A percentile compares a stretch with the other conserved stretches of the same genome.
These are phyloP conservation scores for Nylanderia fulva DNA, from an alignment of 1,140 invertebrate species.

Conservation along the genomic window DNA sequence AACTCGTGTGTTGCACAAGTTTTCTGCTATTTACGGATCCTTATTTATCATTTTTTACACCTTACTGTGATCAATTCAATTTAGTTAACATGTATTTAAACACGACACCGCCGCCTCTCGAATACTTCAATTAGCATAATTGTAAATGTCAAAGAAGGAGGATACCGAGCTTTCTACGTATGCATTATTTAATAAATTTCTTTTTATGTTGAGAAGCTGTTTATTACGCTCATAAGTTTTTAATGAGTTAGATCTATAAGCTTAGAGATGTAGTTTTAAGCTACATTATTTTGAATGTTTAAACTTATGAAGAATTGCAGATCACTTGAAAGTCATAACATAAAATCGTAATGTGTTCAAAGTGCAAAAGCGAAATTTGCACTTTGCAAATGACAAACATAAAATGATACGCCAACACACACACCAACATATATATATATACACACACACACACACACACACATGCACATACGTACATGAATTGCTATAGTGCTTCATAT, in stretches of 20 bases:
- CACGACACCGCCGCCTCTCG: not conserved
- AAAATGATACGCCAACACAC: not conserved
- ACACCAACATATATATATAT: no score
- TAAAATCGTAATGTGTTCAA: conserved; percentile 7
- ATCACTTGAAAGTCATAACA: not conserved
- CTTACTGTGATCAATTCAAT: conserved; percentile 63
- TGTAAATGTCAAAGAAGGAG: conserved; percentile 24
- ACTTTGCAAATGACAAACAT: not conserved
- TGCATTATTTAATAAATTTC: conserved; percentile 52
- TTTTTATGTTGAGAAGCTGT: conserved; percentile 48
- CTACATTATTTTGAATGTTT: not conserved
- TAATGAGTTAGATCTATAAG: conserved; percentile 13
- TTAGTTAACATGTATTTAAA: conserved; percentile 53
- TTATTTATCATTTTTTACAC: conserved; percentile 47
- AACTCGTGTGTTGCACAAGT: conserved; percentile 46
- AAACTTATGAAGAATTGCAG: not conserved
- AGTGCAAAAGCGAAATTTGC: not conserved
- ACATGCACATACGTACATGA: not conserved
- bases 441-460: no score
- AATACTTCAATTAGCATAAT: conserved; percentile 32
- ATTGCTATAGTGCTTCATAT: not conserved
- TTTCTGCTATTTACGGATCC: conserved; percentile 40
- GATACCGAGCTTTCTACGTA: conserved; percentile 36
- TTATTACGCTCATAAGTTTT: conserved; percentile 9
- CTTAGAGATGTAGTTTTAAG: not conserved